Base-by-base conservation (phyloP, 2,888 invertebrate species). In the Acleris literana region DNA sequence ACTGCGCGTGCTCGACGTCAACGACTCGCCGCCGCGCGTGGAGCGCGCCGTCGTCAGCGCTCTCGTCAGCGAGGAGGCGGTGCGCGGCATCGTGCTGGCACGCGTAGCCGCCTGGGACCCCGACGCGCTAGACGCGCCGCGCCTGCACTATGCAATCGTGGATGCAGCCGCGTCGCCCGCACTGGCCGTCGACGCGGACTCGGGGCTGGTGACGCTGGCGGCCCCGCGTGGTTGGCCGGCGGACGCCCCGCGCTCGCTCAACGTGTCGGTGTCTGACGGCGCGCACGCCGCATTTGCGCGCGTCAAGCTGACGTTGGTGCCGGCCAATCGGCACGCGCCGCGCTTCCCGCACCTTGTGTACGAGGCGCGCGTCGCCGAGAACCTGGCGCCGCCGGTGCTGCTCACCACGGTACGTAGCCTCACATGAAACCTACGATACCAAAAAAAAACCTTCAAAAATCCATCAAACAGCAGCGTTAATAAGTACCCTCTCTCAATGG, bases 201-300 rank as follows among this genome's bases (percentile, higher is more conserved):
- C 85, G 54, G 94, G 94, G 6, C 88, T 96, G 20, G 94, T 97
- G 59, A 94, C 94, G 1, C 86, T 97, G 68, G 95, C 96, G 5
- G 64, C 70, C 96, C 96, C 81, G 95, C 95, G 79, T 95, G 96
- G 74, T 94, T 95, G 71, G 93, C 94, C 58, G 92, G 94, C 71
- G 61, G 95, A 95, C 78, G 88, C 95, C 68, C 79, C 81, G 77
- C 88, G 90, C 77, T 83, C 87, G 71, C 93, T 99, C 68, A 99
- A 99, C 92, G 96, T 99, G 43, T 98, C 98, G 1, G 99, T 98
- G 48, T 97, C 97, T 63, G 99, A 99, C 92, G 99, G 99, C 43
- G 97, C 99, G 46, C 98, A 98, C 90, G 98, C 97, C 7, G 96
- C 95, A 72, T 98, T 97, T 87, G 95, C 97, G 1, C 93, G 97